These are phyloP conservation scores for Chaitophorus viminalis DNA, from an alignment of 2,888 invertebrate species.

Conservation along the genomic window DNA sequence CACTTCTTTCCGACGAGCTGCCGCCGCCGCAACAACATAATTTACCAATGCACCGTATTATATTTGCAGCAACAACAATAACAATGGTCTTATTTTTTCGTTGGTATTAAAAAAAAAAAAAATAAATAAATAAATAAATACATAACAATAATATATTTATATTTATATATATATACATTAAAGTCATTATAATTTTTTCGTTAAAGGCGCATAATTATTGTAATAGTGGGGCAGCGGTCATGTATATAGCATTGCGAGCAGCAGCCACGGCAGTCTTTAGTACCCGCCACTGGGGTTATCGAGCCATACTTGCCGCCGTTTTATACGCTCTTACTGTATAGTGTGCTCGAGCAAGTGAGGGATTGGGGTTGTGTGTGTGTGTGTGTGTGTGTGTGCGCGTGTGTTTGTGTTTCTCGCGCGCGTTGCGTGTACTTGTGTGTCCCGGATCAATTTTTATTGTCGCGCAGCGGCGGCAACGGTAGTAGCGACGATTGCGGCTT, in stretches of 20 bases:
- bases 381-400: not conserved
- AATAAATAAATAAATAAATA: too few relatives aligned
- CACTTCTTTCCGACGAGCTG: not conserved
- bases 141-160: too few relatives aligned
- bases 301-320: not conserved
- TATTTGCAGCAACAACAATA: not conserved
- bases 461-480: not conserved
- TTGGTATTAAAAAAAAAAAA: not conserved
- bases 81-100: not conserved
- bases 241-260: not conserved
- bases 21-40: not conserved
- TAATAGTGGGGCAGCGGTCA: not conserved
- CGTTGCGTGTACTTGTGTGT: conserved; percentile 4
- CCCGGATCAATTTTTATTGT: conserved; percentile 61
- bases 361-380: not conserved
- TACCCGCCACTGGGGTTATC: conserved; percentile 4
- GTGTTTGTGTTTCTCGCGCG: conserved; percentile 2
- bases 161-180: too few relatives aligned
- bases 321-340: not conserved
- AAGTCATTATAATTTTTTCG: not conserved
- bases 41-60: too few relatives aligned
- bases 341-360: not conserved
- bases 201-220: not conserved
- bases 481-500: conserved; percentile 7
- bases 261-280: too few relatives aligned